Evolutionary conservation across 1,140 invertebrate genomes (phyloP).

Genomic region (Zaprionus inermis): DNA sequence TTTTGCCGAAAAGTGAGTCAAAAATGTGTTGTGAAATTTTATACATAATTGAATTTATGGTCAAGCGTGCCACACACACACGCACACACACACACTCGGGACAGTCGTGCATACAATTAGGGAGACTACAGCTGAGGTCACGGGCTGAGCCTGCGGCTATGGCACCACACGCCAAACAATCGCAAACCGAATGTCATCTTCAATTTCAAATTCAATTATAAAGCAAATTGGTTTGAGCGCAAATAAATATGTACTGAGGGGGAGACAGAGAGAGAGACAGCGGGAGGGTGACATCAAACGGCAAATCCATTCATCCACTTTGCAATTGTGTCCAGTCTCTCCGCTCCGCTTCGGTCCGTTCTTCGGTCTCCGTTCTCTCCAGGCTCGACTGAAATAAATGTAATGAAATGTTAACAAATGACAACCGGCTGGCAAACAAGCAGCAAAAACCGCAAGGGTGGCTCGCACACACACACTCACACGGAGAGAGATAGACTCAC

Average conservation of each 20-base stretch:
- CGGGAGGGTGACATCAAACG: slow-evolving; percentile 64
- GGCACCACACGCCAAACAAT: slow-evolving; percentile 77
- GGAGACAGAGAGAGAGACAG: background rate
- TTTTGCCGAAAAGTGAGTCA: slow-evolving; percentile 63
- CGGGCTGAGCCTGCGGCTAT: slow-evolving; percentile 65
- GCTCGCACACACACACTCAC: slow-evolving; percentile 26
- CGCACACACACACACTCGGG: slow-evolving; percentile 55
- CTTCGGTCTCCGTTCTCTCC: slow-evolving; percentile 60
- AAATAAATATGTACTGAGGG: slow-evolving; percentile 62
- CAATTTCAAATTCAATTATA: slow-evolving; percentile 84
- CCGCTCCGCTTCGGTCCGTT: slow-evolving; percentile 37
- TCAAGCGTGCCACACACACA: slow-evolving; percentile 40
- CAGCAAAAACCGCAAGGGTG: slow-evolving; percentile 73
- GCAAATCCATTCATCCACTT: slow-evolving; percentile 80
- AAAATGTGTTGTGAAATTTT: slow-evolving; percentile 81
- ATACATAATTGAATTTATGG: slow-evolving; percentile 84
- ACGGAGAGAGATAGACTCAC: too few relatives aligned
- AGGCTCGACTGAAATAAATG: slow-evolving; percentile 70
- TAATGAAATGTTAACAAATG: slow-evolving; percentile 84
- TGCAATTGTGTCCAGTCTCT: slow-evolving; percentile 73
- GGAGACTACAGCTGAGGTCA: slow-evolving; percentile 74
- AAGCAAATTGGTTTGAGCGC: slow-evolving; percentile 82
- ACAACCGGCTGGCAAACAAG: slow-evolving; percentile 82
- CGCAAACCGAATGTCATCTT: slow-evolving; percentile 83
- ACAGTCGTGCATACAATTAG: slow-evolving; percentile 66